Evolutionary conservation across 2,113 vertebrate genomes (phyloP), one percentile per base, ranked within the genome.

Genomic region (Prunella fulvescens): DNA sequence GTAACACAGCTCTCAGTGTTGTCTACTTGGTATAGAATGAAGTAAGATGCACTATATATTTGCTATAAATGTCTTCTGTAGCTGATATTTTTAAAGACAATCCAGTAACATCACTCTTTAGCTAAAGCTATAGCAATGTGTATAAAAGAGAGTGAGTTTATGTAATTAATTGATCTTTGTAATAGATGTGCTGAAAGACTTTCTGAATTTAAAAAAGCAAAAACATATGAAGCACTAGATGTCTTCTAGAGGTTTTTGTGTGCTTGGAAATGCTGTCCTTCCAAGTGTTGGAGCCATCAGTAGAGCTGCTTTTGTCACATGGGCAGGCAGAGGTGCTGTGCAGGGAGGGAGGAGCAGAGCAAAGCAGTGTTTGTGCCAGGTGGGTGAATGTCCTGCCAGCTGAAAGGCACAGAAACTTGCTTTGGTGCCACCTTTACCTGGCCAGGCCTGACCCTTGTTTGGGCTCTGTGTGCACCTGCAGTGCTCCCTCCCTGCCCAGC

Each of bases 151-250:
- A n/a, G 19, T 54, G 48, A 45, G 17, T 60, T 88, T 45, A 23
- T 67, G 16, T 42, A 47, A 51, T 72, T 86, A 50, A 60, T 28
- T 15, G 16, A 40, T 33, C 23, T 62, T 54, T 37, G 31, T 29
- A 76, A 51, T 20, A 64, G 10, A 16, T 39, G 8, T 76, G 15
- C 61, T 67, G 51, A 62, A 53, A 66, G 42, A 14, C 29, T 19
- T 53, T 17, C 31, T 74, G 48, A 58, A 65, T 71, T 71, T 12
- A 60, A 45, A 78, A 64, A 56, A 10, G 1, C 5, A 44, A 51
- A 37, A 64, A 1, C 10, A 15, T 33, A 17, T 0, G 3, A 40
- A 48, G 25, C 7, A 28, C 14, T 57, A 4, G 26, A 25, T 71
- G 44, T 50, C 39, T 76, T 54, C 9, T 23, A 16, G 17, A 13